Conservation (phyloP, 2,797 vertebrate genomes). For the Bryconaethiops microstoma region DNA sequence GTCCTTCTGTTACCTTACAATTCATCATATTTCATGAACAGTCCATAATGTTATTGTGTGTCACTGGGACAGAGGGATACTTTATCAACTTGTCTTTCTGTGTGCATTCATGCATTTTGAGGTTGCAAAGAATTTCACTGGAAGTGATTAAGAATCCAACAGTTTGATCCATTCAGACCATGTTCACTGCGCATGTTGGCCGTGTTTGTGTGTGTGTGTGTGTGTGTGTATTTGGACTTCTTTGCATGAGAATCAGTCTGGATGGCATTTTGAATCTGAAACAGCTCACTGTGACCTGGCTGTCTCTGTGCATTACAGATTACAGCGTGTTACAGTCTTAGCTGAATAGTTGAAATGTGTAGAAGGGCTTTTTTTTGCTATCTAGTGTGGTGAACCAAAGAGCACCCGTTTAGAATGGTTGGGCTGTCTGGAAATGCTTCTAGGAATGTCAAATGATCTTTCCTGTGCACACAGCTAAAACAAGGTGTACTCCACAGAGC, state of each 20-base stretch:
- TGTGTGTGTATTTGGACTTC: constrained; percentile 20
- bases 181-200: constrained; percentile 15
- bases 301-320: constrained; percentile 35
- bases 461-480: constrained; percentile 64
- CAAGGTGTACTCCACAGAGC: constrained; percentile 60
- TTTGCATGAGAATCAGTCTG: constrained; percentile 25
- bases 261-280: constrained; percentile 19
- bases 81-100: constrained; percentile 20
- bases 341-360: constrained; percentile 4
- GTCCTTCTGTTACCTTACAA: neutral
- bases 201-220: neutral
- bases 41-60: constrained; percentile 20
- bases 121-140: constrained; percentile 21
- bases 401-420: constrained; percentile 34
- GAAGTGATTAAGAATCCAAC: constrained; percentile 1
- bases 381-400: constrained; percentile 31
- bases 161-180: neutral
- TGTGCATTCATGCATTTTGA: constrained; percentile 16
- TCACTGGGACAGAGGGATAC: constrained; percentile 24
- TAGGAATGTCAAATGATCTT: constrained; percentile 61
- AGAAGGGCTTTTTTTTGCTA: constrained; percentile 20
- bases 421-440: constrained; percentile 39
- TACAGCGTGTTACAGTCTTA: neutral
- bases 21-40: constrained; percentile 2
- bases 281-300: constrained; percentile 27